These are phyloP conservation scores for Coptodon bakossiorum DNA, from an alignment of 2,113 vertebrate species.

Conservation along the genomic window DNA sequence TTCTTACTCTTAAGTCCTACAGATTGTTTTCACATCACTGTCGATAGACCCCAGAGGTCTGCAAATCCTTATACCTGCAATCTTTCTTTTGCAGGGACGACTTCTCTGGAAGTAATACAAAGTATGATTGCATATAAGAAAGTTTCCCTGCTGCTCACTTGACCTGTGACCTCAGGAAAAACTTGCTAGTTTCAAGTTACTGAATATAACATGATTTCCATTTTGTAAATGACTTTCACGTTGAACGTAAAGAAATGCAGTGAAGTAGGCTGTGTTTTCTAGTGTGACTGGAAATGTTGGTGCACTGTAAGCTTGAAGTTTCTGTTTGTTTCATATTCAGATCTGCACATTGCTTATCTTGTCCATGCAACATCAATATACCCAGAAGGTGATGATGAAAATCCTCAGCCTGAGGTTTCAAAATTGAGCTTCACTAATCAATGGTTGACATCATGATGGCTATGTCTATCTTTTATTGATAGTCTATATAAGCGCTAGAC, in stretches of 20 bases:
- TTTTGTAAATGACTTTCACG: neutral
- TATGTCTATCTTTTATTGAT: neutral
- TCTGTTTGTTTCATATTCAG: neutral
- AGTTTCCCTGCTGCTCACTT: neutral
- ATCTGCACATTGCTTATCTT: neutral
- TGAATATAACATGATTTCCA: neutral
- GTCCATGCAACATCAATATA: neutral
- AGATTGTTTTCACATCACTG: neutral
- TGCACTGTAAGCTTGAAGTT: neutral
- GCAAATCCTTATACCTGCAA: neutral
- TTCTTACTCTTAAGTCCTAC: neutral
- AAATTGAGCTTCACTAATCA: neutral
- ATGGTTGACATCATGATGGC: neutral
- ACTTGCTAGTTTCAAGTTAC: neutral
- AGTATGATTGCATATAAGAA: neutral
- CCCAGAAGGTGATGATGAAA: neutral
- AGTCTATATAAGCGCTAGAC: neutral
- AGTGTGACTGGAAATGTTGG: neutral
- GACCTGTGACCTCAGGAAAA: neutral
- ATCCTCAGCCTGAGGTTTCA: neutral
- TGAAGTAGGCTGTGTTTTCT: neutral
- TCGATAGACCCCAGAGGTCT: neutral
- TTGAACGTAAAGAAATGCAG: neutral
- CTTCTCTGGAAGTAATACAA: accelerated
- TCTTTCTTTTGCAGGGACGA: neutral